Conservation (phyloP, 1,140 invertebrate species). For the Acyrthosiphon pisum region DNA sequence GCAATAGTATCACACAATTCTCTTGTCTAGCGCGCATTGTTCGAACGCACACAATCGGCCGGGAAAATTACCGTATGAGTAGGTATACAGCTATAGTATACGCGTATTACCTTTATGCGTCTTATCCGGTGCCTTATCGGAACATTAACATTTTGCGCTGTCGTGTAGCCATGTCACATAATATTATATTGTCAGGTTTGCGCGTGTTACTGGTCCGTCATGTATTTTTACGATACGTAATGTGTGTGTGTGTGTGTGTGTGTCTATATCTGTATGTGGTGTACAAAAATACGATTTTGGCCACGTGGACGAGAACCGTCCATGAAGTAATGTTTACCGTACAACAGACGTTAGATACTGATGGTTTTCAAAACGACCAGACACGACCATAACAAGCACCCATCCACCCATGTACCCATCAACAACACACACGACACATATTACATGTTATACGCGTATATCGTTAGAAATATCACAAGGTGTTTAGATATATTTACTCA, state of each 20-base stretch:
- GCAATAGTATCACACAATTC: background rate
- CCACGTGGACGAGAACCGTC: background rate
- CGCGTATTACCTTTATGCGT: background rate
- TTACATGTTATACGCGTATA: background rate
- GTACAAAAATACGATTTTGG: background rate
- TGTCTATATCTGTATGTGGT: too few species aligned
- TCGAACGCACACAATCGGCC: background rate
- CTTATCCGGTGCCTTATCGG: background rate
- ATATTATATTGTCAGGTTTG: background rate
- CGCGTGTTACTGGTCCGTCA: background rate
- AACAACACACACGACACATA: background rate
- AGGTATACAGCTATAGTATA: background rate
- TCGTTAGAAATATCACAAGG: background rate
- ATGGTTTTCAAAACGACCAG: background rate
- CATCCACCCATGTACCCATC: too few species aligned
- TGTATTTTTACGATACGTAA: background rate
- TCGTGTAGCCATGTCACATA: background rate
- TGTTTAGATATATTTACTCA: too few species aligned
- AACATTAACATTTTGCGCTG: background rate
- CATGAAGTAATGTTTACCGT: background rate
- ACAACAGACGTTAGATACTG: background rate
- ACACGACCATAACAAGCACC: background rate
- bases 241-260: too few species aligned
- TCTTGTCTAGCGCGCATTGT: background rate
- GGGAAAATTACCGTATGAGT: background rate